Base-by-base conservation (phyloP, 30 jellyfish, hydroid and myxozoan genomes). In the Haliclystus octoradiatus region DNA sequence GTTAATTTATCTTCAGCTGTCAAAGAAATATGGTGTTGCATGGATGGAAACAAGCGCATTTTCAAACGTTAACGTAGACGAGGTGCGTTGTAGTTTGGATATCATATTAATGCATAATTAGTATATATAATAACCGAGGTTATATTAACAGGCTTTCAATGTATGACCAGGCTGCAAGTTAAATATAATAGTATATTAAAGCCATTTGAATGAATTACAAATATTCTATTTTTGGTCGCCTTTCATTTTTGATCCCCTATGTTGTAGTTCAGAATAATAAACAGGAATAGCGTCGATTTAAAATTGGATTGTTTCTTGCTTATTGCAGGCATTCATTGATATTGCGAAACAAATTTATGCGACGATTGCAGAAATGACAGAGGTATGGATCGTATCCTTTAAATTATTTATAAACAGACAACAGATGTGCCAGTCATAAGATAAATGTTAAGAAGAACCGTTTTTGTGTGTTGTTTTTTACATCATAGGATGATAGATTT, bases 31-130 rank as follows among this genome's bases (percentile, higher is more conserved):
- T 66, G 85, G 73, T 19, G 93, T 89, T 19, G 93, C 94, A n/a
- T 89, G 94, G 92, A 78, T 68, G 76, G 98, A 89, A 50, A 81
- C 98, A 19, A 89, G 98, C 65, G 98, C 98, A 7, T 89, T 78
- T 52, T 81, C 95, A 1, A 74, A 67, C 53, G 95, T 82, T 23
- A 74, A 89, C 47, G 88, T 89, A 1, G 98, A 89, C 15, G 98
- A 89, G 80, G 98, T 89, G 57, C 0, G 88, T 32, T 31, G 32
- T 14, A 22, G 15, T 9, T 27, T 19, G 0, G 0, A 14, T 31
- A 28, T n/a, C 13, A 2, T 7, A 67, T 24, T 22, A 25, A 14
- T 12, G 73, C 68, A 15, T 4, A 24, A 3, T 4, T 3, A 3
- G 4, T 15, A 12, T 7, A 57, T 5, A 57, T 13, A 25, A 57